phyloP scores from a whole-genome alignment of 2,888 invertebrate species.

The Parnassius orleans region DNA sequence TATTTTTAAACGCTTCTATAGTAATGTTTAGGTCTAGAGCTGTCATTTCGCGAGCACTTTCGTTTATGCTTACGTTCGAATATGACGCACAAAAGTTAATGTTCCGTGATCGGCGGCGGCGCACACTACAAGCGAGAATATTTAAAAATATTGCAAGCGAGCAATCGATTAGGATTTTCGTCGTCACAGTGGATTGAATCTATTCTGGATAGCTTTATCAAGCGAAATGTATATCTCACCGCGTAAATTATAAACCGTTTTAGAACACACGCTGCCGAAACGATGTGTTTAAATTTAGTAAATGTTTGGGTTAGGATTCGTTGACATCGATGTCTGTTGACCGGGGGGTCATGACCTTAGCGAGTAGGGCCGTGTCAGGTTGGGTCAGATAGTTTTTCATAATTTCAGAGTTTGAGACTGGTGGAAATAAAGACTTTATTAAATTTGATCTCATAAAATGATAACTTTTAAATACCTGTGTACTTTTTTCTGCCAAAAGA shows the following conservation, averaged over 20 bases:
- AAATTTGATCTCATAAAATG: slow-evolving; percentile 17
- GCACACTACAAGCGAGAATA: slow-evolving; percentile 16
- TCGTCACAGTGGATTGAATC: slow-evolving; percentile 38
- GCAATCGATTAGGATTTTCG: slow-evolving; percentile 31
- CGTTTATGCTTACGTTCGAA: slow-evolving; percentile 23
- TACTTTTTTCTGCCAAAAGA: too few relatives aligned
- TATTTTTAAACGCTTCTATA: slow-evolving; percentile 24
- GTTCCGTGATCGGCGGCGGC: slow-evolving; percentile 16
- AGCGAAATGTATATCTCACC: slow-evolving; percentile 63
- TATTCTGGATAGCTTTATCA: slow-evolving; percentile 53
- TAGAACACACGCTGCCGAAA: slow-evolving; percentile 58
- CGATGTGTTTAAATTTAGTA: slow-evolving; percentile 48
- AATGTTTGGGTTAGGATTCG: slow-evolving; percentile 50
- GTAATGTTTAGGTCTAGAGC: slow-evolving; percentile 20
- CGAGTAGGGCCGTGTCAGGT: slow-evolving; percentile 10
- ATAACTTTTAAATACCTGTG: neutral
- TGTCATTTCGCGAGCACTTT: slow-evolving; percentile 20
- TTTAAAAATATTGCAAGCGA: slow-evolving; percentile 57
- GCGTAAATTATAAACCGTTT: slow-evolving; percentile 63
- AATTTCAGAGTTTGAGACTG: neutral
- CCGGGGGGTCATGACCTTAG: slow-evolving; percentile 3
- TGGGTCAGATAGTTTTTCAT: slow-evolving; percentile 4
- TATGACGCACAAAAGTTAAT: slow-evolving; percentile 25
- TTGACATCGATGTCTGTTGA: slow-evolving; percentile 35
- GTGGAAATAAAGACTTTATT: neutral